Evolutionary conservation across 2,888 invertebrate genomes (phyloP).

Genomic region (Conomelus anceps): DNA sequence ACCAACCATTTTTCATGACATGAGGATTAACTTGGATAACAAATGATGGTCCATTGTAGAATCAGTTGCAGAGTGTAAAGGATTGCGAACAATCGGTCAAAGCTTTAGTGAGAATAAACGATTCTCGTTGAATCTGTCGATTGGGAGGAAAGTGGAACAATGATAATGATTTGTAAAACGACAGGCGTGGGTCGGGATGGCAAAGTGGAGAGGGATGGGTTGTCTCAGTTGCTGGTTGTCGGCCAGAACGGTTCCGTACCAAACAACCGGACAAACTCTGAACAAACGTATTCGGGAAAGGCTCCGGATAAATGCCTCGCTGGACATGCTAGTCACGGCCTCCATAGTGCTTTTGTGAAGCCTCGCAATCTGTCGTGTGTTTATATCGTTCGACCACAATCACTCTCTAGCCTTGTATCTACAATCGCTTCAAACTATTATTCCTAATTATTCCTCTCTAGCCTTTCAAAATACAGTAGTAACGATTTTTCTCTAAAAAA

Average conservation of each 20-base stretch:
- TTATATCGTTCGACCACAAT: not conserved
- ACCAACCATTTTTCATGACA: not conserved
- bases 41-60: not conserved
- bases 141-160: not conserved
- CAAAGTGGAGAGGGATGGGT: not conserved
- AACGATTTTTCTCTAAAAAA: no score
- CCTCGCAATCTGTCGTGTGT: not conserved
- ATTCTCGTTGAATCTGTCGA: not conserved
- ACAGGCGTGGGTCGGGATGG: not conserved
- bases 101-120: not conserved
- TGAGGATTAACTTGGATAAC: not conserved
- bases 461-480: not conserved
- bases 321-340: not conserved
- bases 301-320: not conserved
- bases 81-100: not conserved
- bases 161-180: not conserved
- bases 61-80: not conserved
- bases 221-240: not conserved
- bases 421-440: not conserved
- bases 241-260: no score
- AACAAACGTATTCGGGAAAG: not conserved
- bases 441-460: no score
- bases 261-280: not conserved
- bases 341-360: not conserved
- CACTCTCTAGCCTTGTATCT: not conserved